Conservation (phyloP, 2,113 vertebrate genomes). For the Oxyura jamaicensis region DNA sequence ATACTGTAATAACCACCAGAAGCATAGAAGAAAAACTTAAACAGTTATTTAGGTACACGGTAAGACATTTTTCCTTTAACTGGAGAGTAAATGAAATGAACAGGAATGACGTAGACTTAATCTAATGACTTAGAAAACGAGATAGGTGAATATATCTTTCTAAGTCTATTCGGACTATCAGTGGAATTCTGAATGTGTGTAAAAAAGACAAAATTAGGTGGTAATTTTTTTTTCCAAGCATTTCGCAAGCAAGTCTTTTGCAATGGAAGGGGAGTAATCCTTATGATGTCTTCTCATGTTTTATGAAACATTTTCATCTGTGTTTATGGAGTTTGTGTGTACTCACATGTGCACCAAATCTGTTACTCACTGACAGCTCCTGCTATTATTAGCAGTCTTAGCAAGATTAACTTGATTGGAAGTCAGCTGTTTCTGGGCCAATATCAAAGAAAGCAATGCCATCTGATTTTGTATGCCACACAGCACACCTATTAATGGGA, state of each 20-base stretch:
- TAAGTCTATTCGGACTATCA: background rate
- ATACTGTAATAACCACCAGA: rapidly evolving
- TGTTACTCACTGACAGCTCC: background rate
- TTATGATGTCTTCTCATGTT: background rate
- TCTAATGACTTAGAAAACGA: background rate
- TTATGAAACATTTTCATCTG: background rate
- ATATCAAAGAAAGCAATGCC: background rate
- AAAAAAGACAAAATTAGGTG: background rate
- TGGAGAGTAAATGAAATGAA: background rate
- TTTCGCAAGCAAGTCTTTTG: background rate
- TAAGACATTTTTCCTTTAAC: background rate
- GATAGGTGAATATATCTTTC: background rate
- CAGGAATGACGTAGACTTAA: background rate
- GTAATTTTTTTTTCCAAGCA: background rate
- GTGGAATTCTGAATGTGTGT: background rate
- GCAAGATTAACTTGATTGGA: background rate
- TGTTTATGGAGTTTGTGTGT: background rate
- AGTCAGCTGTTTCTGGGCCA: background rate
- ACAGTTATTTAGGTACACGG: background rate
- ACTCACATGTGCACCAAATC: background rate
- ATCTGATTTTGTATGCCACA: background rate
- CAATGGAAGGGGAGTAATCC: background rate
- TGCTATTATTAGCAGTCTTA: background rate
- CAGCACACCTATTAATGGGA: background rate
- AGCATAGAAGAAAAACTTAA: no score